Conservation (phyloP, 2,797 vertebrate species). For the Tachyglossus aculeatus region DNA sequence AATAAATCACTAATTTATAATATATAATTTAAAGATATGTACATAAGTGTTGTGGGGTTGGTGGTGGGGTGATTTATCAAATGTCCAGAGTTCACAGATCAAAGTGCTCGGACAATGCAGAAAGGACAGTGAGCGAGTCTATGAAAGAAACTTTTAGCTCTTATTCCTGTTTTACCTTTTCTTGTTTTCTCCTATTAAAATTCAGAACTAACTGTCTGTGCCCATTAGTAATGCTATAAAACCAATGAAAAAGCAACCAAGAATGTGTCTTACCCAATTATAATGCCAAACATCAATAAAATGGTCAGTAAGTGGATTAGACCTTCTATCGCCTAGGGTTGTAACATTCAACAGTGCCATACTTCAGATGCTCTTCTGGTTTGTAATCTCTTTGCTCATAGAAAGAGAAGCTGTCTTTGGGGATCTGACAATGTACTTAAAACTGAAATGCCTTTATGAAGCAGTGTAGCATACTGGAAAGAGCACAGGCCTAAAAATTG, state of each 20-base stretch:
- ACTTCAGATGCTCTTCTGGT: neutral
- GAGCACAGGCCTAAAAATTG: neutral
- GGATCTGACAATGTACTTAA: neutral
- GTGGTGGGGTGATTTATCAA: no score
- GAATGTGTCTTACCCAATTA: neutral
- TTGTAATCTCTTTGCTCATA: neutral
- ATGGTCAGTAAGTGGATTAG: no score
- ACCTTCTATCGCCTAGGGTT: neutral
- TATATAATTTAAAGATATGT: no score
- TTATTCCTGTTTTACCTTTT: neutral
- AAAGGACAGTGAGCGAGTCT: no score
- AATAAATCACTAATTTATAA: no score
- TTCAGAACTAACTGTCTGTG: slow-evolving; percentile 4
- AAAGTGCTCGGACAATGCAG: no score
- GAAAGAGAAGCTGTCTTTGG: neutral
- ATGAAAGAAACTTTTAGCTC: neutral
- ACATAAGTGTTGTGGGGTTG: no score
- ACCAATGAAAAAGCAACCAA: neutral
- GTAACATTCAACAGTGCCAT: neutral
- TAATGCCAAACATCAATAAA: neutral
- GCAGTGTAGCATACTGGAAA: neutral
- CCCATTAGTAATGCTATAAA: neutral
- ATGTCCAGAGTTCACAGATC: no score
- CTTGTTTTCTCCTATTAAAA: slow-evolving; percentile 4
- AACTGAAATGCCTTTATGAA: neutral